Conservation (phyloP, 1,140 invertebrate genomes). For the Dermatophagoides farinae region DNA sequence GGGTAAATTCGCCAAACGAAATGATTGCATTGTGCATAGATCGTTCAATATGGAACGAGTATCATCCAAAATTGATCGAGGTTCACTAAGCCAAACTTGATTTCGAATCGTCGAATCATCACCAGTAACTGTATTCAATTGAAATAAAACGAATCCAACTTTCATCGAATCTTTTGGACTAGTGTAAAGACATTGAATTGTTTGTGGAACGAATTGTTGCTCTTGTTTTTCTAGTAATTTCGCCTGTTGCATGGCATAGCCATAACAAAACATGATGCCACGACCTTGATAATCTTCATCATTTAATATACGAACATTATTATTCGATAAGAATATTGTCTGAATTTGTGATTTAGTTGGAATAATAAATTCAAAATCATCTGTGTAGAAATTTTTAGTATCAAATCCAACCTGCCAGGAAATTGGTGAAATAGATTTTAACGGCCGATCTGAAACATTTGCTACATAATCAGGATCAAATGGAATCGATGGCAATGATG, state of each 20-base stretch:
- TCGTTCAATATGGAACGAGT: slow-evolving; percentile 4
- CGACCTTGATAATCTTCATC: slow-evolving; percentile 4
- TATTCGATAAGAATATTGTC: slow-evolving; percentile 10
- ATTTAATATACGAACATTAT: not conserved
- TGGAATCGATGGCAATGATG: not conserved
- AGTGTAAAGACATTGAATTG: slow-evolving; percentile 4
- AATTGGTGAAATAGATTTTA: slow-evolving; percentile 8
- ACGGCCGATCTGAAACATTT: not conserved
- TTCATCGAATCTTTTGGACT: not conserved
- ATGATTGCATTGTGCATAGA: not conserved
- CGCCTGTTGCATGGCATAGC: slow-evolving; percentile 8
- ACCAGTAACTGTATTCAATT: slow-evolving; percentile 5
- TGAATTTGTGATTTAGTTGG: slow-evolving; percentile 3
- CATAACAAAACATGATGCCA: slow-evolving; percentile 12
- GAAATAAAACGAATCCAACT: slow-evolving; percentile 11
- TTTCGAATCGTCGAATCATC: slow-evolving; percentile 9
- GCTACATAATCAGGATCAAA: not conserved
- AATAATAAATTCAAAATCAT: not conserved
- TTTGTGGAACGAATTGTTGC: not conserved
- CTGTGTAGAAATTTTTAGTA: slow-evolving; percentile 6
- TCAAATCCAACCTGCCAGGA: slow-evolving; percentile 13
- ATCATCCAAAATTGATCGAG: not conserved
- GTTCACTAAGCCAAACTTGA: slow-evolving; percentile 15
- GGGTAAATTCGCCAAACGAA: not conserved
- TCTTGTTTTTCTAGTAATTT: not conserved